These are phyloP conservation scores for Microcebus murinus DNA, from an alignment of 2,113 vertebrate genomes.

Conservation along the genomic window DNA sequence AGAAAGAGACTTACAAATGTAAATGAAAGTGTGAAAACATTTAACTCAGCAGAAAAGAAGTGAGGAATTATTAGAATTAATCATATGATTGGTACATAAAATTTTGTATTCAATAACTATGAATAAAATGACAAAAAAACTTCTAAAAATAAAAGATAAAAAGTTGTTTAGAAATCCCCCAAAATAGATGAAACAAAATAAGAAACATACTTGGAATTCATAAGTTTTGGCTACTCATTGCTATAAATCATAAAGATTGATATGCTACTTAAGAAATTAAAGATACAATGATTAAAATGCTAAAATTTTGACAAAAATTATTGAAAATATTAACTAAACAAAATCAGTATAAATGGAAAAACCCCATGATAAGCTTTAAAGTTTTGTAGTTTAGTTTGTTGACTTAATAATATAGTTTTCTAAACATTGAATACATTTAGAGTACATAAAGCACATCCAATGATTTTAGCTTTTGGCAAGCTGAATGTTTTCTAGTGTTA, in stretches of 20 bases:
- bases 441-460: background rate
- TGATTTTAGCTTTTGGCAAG: background rate
- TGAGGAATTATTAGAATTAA: background rate
- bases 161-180: background rate
- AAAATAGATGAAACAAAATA: background rate
- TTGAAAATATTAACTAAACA: background rate
- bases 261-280: background rate
- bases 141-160: background rate
- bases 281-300: background rate
- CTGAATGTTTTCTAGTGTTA: background rate
- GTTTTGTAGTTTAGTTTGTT: background rate
- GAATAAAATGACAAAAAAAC: slow-evolving; percentile 34
- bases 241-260: background rate
- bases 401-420: background rate
- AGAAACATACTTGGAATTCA: background rate
- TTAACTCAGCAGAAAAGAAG: background rate
- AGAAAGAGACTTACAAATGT: background rate
- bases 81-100: background rate
- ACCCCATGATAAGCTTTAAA: background rate
- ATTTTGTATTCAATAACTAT: background rate
- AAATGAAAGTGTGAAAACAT: background rate
- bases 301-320: slow-evolving; percentile 12
- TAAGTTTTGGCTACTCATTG: background rate
- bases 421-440: background rate
- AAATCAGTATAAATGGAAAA: background rate